Conservation (phyloP, 2,888 invertebrate genomes). For the Villa cingulata region DNA sequence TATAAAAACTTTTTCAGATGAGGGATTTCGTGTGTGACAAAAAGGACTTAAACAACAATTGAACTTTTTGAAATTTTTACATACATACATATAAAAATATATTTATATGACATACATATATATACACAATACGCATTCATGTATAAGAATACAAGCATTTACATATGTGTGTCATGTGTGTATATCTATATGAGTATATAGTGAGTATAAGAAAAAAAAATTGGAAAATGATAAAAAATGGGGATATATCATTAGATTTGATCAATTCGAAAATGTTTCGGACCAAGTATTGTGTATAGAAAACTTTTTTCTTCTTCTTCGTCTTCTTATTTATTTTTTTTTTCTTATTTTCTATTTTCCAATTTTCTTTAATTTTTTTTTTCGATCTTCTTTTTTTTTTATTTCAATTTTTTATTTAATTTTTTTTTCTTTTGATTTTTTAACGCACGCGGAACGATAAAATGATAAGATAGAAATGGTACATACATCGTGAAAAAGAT, state of each 20-base stretch:
- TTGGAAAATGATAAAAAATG: neutral
- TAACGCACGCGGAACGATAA: neutral
- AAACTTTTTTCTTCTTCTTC: too few relatives aligned
- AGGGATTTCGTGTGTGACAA: neutral
- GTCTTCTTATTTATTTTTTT: too few relatives aligned
- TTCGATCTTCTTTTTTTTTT: neutral
- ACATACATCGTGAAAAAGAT: too few relatives aligned
- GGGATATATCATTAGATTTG: neutral
- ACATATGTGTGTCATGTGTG: too few relatives aligned
- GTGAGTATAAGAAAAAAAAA: too few relatives aligned
- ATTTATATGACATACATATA: too few relatives aligned
- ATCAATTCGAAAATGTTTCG: neutral
- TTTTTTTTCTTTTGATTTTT: neutral
- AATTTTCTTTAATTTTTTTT: too few relatives aligned
- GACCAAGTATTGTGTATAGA: slow-evolving; percentile 1
- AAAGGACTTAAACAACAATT: slow-evolving; percentile 9
- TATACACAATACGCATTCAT: too few relatives aligned
- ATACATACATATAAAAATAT: neutral
- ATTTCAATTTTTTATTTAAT: too few relatives aligned
- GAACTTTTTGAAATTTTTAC: slow-evolving; percentile 9
- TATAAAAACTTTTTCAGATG: neutral
- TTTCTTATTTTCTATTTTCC: neutral
- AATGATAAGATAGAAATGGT: too few relatives aligned
- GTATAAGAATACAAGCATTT: too few relatives aligned
- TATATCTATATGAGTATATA: too few relatives aligned